These are phyloP conservation scores for Caenorhabditis plicata DNA, from an alignment of 2,888 invertebrate species.

Conservation along the genomic window DNA sequence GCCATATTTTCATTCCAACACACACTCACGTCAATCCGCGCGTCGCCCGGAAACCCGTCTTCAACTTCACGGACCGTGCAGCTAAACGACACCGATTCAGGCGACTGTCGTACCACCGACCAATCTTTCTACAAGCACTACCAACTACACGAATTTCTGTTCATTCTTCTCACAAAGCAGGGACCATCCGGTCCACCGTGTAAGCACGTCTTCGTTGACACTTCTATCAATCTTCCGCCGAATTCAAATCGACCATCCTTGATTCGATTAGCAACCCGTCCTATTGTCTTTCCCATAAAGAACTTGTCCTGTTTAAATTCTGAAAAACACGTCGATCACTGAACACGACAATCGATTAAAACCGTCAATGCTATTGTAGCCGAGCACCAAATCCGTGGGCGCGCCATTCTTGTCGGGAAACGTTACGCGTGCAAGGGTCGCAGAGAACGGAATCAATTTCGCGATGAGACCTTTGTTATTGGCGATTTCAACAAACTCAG, in stretches of 20 bases:
- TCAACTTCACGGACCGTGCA: conserved; percentile 9
- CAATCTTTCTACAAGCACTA: conserved; percentile 36
- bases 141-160: neutral
- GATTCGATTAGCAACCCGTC: conserved; percentile 49
- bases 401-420: conserved; percentile 24
- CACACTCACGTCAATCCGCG: conserved; percentile 33
- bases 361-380: conserved; percentile 25
- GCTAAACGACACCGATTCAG: conserved; percentile 35
- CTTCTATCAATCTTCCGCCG: conserved; percentile 28
- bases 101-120: conserved; percentile 36
- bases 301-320: conserved; percentile 38
- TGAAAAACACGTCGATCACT: conserved; percentile 5
- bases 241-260: conserved; percentile 33
- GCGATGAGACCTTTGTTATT: conserved; percentile 38
- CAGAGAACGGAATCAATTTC: conserved; percentile 10
- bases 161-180: conserved; percentile 21
- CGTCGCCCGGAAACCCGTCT: conserved; percentile 50
- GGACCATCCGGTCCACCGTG: conserved; percentile 45
- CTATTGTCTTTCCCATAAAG: conserved; percentile 49
- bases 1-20: neutral
- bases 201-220: conserved; percentile 32
- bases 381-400: conserved; percentile 13
- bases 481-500: conserved; percentile 37
- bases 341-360: neutral
- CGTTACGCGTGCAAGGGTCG: conserved; percentile 19